Conservation (phyloP, 2,113 vertebrate genomes). For the Pygoscelis antarcticus region DNA sequence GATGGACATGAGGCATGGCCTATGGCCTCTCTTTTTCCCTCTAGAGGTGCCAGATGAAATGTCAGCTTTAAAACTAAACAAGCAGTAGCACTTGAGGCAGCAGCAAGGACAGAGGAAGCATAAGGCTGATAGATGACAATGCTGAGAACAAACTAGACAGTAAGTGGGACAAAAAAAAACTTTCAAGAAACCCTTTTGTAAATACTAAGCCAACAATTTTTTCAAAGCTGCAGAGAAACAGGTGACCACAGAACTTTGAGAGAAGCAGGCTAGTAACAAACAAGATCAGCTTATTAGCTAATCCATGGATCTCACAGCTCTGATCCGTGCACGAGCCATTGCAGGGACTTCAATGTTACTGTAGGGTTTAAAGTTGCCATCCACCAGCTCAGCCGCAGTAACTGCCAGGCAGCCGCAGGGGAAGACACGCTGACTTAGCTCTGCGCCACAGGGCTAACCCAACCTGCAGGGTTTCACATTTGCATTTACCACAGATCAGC, state of each 20-base stretch:
- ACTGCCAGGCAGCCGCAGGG: not conserved
- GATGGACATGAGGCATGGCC: not conserved
- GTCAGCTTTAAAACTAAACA: constrained; percentile 14
- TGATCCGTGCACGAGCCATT: accelerated
- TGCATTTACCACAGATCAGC: not conserved
- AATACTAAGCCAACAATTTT: not conserved
- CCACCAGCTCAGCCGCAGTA: not conserved
- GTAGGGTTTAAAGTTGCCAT: not conserved
- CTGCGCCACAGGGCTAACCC: not conserved
- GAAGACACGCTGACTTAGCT: not conserved
- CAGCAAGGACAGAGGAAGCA: not conserved
- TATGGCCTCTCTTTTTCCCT: not conserved
- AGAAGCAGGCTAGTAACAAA: not conserved
- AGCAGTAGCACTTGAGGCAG: not conserved
- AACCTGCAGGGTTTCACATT: accelerated
- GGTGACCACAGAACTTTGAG: not conserved
- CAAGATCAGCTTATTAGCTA: not conserved
- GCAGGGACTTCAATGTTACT: not conserved
- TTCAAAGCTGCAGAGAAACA: not conserved
- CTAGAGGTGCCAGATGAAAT: not conserved
- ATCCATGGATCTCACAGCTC: not conserved
- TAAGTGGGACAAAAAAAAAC: not conserved
- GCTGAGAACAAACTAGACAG: not conserved
- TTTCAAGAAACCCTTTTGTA: not conserved
- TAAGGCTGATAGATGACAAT: not conserved